Evolutionary conservation across 2,797 vertebrate genomes (phyloP), one percentile per base, ranked within the genome.

Genomic region (Hemibagrus guttatus): DNA sequence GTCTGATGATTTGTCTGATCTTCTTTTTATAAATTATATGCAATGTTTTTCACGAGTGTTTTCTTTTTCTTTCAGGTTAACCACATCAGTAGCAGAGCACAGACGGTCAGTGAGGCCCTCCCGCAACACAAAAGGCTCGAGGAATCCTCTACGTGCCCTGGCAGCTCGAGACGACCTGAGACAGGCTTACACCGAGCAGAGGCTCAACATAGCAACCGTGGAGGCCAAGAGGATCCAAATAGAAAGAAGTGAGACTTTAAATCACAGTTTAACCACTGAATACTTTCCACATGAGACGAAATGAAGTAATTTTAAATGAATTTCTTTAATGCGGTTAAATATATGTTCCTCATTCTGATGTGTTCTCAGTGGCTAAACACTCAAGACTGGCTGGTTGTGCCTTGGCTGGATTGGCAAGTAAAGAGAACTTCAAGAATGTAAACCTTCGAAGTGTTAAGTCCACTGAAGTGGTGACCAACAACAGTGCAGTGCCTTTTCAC

Each of bases 391-490:
- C 96, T 0, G 96, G 96, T 8, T 95, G 94, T 42, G 95, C 96
- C 12, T 87, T 96, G 91, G 96, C 96, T 0, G 96, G 96, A 21
- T 94, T 96, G 42, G 96, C 96, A 83, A 97, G 96, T 92, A 96
- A 96, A 90, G 96, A 97, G 89, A 96, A 97, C 93, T 96, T 96
- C 88, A 94, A 93, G 82, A 96, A 96, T 64, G 94, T 96, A 84
- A 96, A 14, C 92, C 93, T 96, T 86, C 95, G 96, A 84, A 96
- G 91, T 2, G 94, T 95, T 64, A 96, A 95, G 88, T 96, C 95
- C 87, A 96, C 95, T 0, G 95, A 96, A 11, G 95, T 95, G 56
- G 93, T 95, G 89, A 96, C 96, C 87, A 96, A 96, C 90, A 96
- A 96, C 94, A 96, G 96, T 4, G 89, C 94, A 0, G 86, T 96